Evolutionary conservation across 2,888 invertebrate genomes (phyloP), one percentile per base, ranked within the genome.

Genomic region (Stenodera caucasica): DNA sequence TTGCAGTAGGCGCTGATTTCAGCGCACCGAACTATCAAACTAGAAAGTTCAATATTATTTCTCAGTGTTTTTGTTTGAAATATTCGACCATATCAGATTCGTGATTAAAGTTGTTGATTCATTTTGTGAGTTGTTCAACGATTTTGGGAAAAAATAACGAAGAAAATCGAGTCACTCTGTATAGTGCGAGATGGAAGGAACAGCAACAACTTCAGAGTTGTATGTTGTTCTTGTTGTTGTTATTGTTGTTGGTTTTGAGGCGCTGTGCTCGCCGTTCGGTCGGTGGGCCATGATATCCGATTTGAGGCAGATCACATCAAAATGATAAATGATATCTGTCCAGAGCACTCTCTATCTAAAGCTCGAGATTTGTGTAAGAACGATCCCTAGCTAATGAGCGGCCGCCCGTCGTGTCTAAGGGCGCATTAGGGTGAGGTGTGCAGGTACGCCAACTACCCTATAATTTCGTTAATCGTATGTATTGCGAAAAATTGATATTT

Each of bases 291-390:
- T 55, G 62, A 55, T 57, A 64, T 58, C 54, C 59, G 66, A 64
- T 65, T 61, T 61, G 65, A 64, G 59, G 61, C 53, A 59, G 57
- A 60, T 63, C 63, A 57, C 60, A 61, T 64, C 61, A 61, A 56
- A 66, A 73, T 74, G 73, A 75, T 74, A 75, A 75, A 76, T 72
- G 74, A 73, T 72, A 73, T 72, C 75, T 76, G 75, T 74, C 75
- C 72, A 64, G 70, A 72, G 71, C 76, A 77, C 72, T 71, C 9
- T 30, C 71, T 63, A 67, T 69, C 72, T 62, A 67, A 67, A 68
- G 64, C 64, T 68, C 65, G 65, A 74, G 73, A 72, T 73, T 72
- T 72, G 71, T 71, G 72, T 70, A 72, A 74, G 70, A 26, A 26
- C 70, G 74, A 66, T 69, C 57, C 65, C 52, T 21, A 51, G 65